These are phyloP conservation scores for Seriola aureovittata DNA, from an alignment of 2,113 vertebrate species.

Conservation along the genomic window DNA sequence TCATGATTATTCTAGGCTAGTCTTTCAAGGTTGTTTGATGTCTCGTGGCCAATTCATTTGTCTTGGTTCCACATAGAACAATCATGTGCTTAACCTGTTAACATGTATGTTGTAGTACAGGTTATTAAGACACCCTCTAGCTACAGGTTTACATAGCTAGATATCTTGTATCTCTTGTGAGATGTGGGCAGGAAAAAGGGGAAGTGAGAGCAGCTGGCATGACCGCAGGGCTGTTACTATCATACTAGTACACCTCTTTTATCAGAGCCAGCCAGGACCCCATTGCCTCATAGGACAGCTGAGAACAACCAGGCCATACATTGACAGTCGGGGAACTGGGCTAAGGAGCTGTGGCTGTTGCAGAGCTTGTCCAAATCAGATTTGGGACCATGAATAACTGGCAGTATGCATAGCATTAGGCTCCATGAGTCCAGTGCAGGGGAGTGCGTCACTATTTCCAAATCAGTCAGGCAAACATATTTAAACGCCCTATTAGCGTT, in stretches of 20 bases:
- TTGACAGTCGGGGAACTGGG: neutral
- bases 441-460: neutral
- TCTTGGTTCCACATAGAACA: neutral
- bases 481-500: neutral
- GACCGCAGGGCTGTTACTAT: constrained; percentile 12
- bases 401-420: constrained; percentile 8
- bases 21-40: neutral
- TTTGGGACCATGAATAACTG: constrained; percentile 18
- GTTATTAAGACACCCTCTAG: neutral
- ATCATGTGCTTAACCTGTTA: neutral
- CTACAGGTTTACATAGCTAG: neutral
- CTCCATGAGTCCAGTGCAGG: neutral
- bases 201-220: constrained; percentile 49
- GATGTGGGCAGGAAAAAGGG: constrained; percentile 6
- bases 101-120: neutral
- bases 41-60: neutral
- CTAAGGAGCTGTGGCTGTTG: neutral
- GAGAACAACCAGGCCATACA: constrained; percentile 4
- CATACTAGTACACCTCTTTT: constrained; percentile 34
- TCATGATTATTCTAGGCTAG: neutral
- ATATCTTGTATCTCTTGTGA: constrained; percentile 5
- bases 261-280: constrained; percentile 11
- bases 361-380: constrained; percentile 15
- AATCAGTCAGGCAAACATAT: constrained; percentile 10
- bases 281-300: neutral